Percentiles rank a stretch among this genome's conserved stretches.
These are phyloP conservation scores for Plutella xylostella DNA, from an alignment of 2,888 invertebrate species.

Conservation along the genomic window DNA sequence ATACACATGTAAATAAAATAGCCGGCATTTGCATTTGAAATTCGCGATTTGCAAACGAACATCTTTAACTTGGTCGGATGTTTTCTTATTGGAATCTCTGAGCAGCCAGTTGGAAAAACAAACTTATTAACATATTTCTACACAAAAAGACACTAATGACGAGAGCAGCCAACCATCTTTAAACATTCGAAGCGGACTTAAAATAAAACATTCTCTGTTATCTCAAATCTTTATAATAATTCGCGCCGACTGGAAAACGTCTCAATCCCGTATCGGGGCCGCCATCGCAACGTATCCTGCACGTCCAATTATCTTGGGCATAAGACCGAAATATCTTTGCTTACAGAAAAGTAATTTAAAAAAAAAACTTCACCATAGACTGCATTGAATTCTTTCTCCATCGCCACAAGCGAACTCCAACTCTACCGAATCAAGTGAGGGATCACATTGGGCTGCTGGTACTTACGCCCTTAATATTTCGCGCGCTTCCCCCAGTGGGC, in stretches of 20 bases:
- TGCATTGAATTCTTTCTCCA: conserved; percentile 35
- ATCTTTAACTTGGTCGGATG: no score
- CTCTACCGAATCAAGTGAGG: conserved; percentile 16
- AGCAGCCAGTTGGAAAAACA: neutral
- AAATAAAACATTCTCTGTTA: conserved; percentile 41
- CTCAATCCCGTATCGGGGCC: conserved; percentile 39
- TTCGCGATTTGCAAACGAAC: no score
- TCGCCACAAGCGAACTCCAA: conserved; percentile 6
- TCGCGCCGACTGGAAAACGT: conserved; percentile 49
- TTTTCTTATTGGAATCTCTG: no score
- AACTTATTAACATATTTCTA: neutral
- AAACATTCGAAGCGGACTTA: conserved; percentile 14
- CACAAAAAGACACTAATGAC: neutral
- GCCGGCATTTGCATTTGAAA: no score
- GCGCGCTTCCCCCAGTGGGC: conserved; percentile 26
- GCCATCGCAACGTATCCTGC: conserved; percentile 27
- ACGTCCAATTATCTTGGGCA: conserved; percentile 49
- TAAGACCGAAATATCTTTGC: conserved; percentile 44
- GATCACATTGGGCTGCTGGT: conserved; percentile 22
- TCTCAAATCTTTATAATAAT: conserved; percentile 64
- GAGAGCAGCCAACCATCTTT: neutral
- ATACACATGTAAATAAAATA: no score
- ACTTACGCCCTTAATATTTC: conserved; percentile 18
- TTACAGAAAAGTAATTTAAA: conserved; percentile 42
- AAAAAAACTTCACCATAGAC: conserved; percentile 31